Evolutionary conservation across 2,113 vertebrate species (phyloP).

Genomic region (Otis tarda): DNA sequence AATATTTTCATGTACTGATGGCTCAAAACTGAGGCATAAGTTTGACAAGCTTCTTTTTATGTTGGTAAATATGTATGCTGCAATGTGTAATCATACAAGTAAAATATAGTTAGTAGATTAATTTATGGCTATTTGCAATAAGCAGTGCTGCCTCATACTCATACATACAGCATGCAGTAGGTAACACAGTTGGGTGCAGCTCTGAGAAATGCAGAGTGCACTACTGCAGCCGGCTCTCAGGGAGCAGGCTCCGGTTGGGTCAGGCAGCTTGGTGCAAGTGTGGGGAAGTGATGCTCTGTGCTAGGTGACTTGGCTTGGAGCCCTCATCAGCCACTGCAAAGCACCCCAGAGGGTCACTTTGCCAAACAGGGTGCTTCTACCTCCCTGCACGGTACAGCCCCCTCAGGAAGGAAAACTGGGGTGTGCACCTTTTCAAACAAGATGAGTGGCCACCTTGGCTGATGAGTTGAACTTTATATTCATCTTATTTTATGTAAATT

Average conservation of each 20-base stretch:
- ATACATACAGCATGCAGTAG: not conserved
- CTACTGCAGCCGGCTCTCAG: not conserved
- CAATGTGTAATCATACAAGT: not conserved
- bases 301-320: rapidly evolving
- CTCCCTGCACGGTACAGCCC: not conserved
- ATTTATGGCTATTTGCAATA: not conserved
- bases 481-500: not conserved
- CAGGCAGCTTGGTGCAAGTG: rapidly evolving
- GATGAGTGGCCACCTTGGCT: not conserved
- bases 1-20: not conserved
- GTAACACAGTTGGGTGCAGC: not conserved
- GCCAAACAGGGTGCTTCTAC: not conserved
- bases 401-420: not conserved
- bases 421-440: not conserved
- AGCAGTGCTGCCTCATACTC: not conserved
- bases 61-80: not conserved
- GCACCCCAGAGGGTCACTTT: rapidly evolving
- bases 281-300: rapidly evolving
- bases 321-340: rapidly evolving
- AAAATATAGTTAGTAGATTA: not conserved
- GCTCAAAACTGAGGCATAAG: not conserved
- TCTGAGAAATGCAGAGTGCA: not conserved
- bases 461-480: not conserved
- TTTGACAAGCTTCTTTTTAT: not conserved
- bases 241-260: not conserved